These are phyloP conservation scores for Caenorhabditis tropicalis DNA, from an alignment of 1,140 invertebrate genomes.

Conservation along the genomic window DNA sequence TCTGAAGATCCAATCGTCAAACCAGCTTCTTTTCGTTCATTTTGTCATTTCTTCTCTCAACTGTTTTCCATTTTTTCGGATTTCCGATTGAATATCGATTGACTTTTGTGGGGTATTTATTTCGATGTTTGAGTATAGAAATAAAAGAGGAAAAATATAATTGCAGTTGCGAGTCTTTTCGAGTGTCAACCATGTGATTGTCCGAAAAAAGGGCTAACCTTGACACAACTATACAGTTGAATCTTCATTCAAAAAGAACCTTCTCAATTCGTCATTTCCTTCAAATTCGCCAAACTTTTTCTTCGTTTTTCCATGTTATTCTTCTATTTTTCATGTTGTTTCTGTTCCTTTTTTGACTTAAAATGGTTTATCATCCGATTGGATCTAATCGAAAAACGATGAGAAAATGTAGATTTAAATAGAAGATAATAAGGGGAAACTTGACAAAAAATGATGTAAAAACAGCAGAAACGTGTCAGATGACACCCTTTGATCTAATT, in stretches of 20 bases:
- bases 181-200: slow-evolving; percentile 31
- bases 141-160: not conserved
- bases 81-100: not conserved
- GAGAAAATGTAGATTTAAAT: not conserved
- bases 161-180: not conserved
- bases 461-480: not conserved
- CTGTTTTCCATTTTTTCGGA: not conserved
- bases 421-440: not conserved
- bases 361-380: not conserved
- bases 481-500: not conserved
- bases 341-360: not conserved
- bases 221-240: slow-evolving; percentile 17
- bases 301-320: not conserved
- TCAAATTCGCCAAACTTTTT: slow-evolving; percentile 29
- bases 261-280: not conserved
- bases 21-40: not conserved
- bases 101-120: too few species aligned
- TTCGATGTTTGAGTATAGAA: too few species aligned
- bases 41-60: not conserved
- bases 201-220: slow-evolving; percentile 25
- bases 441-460: not conserved
- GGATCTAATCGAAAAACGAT: not conserved
- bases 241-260: slow-evolving; percentile 24
- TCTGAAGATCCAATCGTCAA: not conserved
- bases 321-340: not conserved